phyloP scores from a whole-genome alignment of 2,888 invertebrate genomes.

The Drosophila emarginata region DNA sequence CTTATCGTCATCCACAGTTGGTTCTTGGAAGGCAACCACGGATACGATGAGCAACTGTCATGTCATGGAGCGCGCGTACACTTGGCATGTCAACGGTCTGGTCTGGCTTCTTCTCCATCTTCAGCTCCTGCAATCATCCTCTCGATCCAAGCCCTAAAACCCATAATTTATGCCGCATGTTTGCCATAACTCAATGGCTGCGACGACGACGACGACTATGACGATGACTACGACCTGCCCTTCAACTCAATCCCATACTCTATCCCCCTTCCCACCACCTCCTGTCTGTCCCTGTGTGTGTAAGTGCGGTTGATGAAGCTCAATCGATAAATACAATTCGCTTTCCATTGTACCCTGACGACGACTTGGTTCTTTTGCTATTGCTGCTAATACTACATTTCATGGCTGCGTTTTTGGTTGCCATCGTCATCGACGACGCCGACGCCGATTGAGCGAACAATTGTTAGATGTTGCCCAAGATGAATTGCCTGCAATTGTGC shows the following conservation, averaged over 20 bases:
- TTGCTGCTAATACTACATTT: constrained; percentile 7
- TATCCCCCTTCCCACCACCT: constrained; percentile 14
- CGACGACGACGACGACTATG: constrained; percentile 30
- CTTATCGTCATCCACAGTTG: background rate
- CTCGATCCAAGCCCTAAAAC: constrained; percentile 41
- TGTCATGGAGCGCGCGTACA: constrained; percentile 54
- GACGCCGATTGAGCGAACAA: constrained; percentile 68
- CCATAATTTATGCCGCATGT: constrained; percentile 77
- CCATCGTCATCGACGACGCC: constrained; percentile 29
- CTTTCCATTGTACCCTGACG: constrained; percentile 11
- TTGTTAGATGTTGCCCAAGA: constrained; percentile 62
- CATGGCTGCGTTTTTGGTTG: constrained; percentile 49
- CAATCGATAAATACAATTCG: constrained; percentile 65
- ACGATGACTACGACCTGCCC: constrained; percentile 11
- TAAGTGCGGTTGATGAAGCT: constrained; percentile 52
- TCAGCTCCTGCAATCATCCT: constrained; percentile 35
- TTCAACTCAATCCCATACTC: constrained; percentile 1
- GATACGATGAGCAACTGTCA: constrained; percentile 66
- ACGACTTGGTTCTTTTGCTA: constrained; percentile 23
- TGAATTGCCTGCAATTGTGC: constrained; percentile 74
- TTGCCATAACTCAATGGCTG: constrained; percentile 76
- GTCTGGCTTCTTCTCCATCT: constrained; percentile 17
- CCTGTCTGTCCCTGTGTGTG: constrained; percentile 7
- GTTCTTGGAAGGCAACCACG: constrained; percentile 22
- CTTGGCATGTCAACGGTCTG: constrained; percentile 69